These are phyloP conservation scores for Crax fasciolata DNA, from an alignment of 2,797 vertebrate genomes.

Conservation along the genomic window DNA sequence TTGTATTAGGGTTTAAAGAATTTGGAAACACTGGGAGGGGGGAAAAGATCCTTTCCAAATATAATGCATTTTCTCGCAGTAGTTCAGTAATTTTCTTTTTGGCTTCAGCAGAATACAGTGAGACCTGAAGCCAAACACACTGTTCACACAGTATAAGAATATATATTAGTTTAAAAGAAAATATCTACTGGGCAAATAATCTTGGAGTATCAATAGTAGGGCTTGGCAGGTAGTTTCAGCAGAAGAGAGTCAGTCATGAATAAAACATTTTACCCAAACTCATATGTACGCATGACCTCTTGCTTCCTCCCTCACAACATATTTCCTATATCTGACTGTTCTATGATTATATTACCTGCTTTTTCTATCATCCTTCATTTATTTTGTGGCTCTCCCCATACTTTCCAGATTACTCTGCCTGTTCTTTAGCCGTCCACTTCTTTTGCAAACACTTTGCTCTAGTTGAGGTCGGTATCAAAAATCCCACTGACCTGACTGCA, in stretches of 20 bases:
- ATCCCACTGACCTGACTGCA: neutral
- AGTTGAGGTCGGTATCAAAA: neutral
- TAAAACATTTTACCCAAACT: conserved; percentile 20
- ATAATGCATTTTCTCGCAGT: neutral
- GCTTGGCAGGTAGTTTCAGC: neutral
- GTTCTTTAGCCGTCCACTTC: neutral
- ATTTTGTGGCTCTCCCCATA: neutral
- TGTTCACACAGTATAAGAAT: rapidly evolving
- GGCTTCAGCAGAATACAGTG: neutral
- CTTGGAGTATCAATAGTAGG: neutral
- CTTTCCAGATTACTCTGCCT: neutral
- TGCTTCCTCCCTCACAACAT: neutral
- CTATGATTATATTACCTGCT: neutral
- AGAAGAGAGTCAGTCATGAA: neutral
- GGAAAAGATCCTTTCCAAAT: neutral
- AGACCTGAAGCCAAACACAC: neutral
- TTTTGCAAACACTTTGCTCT: neutral
- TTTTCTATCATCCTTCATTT: neutral
- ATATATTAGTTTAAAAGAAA: neutral
- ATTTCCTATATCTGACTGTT: neutral
- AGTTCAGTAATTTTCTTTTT: neutral
- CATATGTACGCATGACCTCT: neutral
- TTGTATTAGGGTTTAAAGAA: neutral
- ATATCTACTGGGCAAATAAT: neutral
- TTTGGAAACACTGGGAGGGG: neutral